A percentile compares a stretch with the other conserved stretches of the same genome.
Evolutionary conservation across 1,140 invertebrate genomes (phyloP).

Genomic region (Drosophila seguyi): DNA sequence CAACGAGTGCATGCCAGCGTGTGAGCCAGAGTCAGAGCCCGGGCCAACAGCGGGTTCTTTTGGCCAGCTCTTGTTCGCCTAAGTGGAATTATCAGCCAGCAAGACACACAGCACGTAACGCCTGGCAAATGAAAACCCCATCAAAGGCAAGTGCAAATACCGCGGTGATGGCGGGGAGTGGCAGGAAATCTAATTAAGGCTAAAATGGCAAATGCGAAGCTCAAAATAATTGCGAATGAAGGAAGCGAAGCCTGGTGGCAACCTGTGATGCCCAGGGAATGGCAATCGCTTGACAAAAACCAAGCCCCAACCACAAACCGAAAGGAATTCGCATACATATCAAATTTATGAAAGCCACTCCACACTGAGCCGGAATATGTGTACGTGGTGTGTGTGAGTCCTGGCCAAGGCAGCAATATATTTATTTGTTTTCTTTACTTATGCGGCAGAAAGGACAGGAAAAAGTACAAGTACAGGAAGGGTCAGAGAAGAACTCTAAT

Average conservation of each 20-base stretch:
- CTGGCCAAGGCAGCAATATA: slow-evolving; percentile 24
- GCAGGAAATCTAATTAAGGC: slow-evolving; percentile 35
- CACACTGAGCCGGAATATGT: background rate
- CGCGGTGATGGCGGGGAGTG: background rate
- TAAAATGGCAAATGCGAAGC: slow-evolving; percentile 28
- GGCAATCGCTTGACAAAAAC: slow-evolving; percentile 38
- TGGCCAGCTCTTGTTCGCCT: slow-evolving; percentile 16
- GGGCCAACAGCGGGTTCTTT: slow-evolving; percentile 17
- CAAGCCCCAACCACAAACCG: slow-evolving; percentile 20
- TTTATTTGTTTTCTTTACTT: slow-evolving; percentile 48
- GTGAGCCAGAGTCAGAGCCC: slow-evolving; percentile 4
- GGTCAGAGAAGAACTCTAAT: slow-evolving; percentile 11
- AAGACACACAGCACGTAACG: slow-evolving; percentile 25
- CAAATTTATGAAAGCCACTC: slow-evolving; percentile 40
- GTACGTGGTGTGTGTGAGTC: slow-evolving; percentile 7
- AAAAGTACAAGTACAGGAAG: slow-evolving; percentile 16
- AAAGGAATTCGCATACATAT: slow-evolving; percentile 45
- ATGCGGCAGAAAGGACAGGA: slow-evolving; percentile 22
- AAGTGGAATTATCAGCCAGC: slow-evolving; percentile 40
- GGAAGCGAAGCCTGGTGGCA: slow-evolving; percentile 2
- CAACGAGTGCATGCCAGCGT: slow-evolving; percentile 35
- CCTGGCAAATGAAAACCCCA: slow-evolving; percentile 25
- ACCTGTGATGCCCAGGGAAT: slow-evolving; percentile 7
- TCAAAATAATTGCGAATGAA: slow-evolving; percentile 37
- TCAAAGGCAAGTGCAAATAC: slow-evolving; percentile 45